Conservation (phyloP, 2,113 vertebrate genomes). For the Brachirus orientalis region DNA sequence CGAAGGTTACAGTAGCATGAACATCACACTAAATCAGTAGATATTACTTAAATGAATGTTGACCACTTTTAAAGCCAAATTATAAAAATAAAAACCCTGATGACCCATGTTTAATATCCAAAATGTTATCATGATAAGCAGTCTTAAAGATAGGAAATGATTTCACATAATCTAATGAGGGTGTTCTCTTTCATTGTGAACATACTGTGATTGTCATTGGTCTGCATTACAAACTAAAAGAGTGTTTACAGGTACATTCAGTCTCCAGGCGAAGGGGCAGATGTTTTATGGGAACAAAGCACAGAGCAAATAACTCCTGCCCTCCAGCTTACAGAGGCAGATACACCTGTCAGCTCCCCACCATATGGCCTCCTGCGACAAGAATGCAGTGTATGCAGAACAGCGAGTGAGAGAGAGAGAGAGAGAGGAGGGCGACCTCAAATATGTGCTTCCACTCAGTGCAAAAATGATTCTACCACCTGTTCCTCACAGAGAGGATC, state of each 20-base stretch:
- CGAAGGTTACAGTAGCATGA: no score
- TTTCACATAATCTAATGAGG: no score
- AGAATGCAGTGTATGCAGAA: constrained; percentile 57
- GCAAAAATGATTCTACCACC: constrained; percentile 41
- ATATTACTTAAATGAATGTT: no score
- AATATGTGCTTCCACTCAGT: constrained; percentile 8
- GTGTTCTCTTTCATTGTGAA: background rate
- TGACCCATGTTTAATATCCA: no score
- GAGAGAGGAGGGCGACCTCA: constrained; percentile 15
- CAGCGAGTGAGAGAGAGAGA: constrained; percentile 25
- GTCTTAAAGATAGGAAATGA: no score
- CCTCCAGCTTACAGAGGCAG: constrained; percentile 62
- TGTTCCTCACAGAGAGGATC: constrained; percentile 34
- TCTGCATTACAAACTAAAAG: background rate
- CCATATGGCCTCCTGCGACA: constrained; percentile 69
- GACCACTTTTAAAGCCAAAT: no score
- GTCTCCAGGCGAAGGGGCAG: constrained; percentile 57
- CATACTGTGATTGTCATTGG: background rate
- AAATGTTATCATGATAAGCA: no score
- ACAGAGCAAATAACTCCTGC: constrained; percentile 50
- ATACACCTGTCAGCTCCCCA: constrained; percentile 76
- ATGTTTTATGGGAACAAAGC: constrained; percentile 75
- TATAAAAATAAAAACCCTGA: no score
- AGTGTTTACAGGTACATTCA: background rate
- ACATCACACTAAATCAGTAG: no score